A percentile compares a stretch with the other conserved stretches of the same genome.
Conservation (phyloP, 2,113 vertebrate species). For the Rhinoderma darwinii region DNA sequence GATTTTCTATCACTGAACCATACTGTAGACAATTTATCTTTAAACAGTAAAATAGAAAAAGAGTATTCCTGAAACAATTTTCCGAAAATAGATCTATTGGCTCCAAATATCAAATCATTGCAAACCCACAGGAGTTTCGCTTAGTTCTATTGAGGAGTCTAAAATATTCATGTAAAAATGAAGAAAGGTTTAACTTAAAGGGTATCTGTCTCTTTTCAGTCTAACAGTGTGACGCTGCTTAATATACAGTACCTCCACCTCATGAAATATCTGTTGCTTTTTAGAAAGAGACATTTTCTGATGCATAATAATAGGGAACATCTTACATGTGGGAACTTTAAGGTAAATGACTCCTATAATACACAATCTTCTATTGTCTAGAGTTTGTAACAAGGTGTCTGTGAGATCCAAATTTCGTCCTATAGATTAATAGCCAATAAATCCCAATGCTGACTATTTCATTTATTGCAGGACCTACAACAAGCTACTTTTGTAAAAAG, state of each 20-base stretch:
- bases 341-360: background rate
- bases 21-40: background rate
- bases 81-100: constrained; percentile 16
- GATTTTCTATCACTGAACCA: background rate
- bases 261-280: background rate
- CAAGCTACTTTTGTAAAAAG: background rate
- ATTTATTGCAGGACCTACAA: background rate
- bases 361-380: background rate
- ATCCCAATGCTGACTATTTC: background rate
- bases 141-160: constrained; percentile 14
- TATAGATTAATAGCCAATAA: background rate
- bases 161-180: constrained; percentile 12
- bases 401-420: background rate
- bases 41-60: background rate
- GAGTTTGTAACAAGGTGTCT: background rate
- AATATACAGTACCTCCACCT: constrained; percentile 2
- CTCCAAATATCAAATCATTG: constrained; percentile 20
- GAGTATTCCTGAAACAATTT: background rate
- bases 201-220: constrained; percentile 15
- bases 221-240: constrained; percentile 12
- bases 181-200: constrained; percentile 21
- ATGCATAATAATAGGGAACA: background rate
- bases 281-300: background rate
- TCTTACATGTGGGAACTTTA: background rate
- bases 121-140: background rate